phyloP scores from a whole-genome alignment of 2,113 vertebrate genomes.

The Butastur rufipennis region DNA sequence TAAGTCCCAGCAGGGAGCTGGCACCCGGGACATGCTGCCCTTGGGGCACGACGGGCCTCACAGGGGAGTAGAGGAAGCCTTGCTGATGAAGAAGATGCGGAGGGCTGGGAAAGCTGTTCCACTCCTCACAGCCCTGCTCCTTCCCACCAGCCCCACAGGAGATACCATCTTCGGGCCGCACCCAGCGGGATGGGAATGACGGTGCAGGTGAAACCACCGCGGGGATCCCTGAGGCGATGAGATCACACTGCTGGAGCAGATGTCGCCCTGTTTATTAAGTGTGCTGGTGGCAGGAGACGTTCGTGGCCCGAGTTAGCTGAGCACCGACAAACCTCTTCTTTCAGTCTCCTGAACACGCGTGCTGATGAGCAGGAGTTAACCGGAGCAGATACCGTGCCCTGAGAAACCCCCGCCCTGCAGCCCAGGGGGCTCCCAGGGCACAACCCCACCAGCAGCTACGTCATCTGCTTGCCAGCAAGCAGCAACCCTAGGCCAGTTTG shows the following conservation, averaged over 20 bases:
- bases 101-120: not conserved
- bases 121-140: accelerated
- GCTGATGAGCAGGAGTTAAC: not conserved
- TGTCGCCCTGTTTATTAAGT: not conserved
- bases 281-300: not conserved
- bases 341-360: not conserved
- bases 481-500: not conserved
- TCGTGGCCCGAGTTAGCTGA: not conserved
- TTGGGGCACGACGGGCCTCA: accelerated
- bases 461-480: not conserved
- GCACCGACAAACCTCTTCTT: not conserved
- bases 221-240: not conserved
- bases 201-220: accelerated
- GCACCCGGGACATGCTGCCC: accelerated
- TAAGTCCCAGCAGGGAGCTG: not conserved
- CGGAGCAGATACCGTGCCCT: not conserved
- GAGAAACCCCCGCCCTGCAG: not conserved
- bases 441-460: not conserved
- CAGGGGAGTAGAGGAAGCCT: not conserved
- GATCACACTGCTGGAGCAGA: not conserved
- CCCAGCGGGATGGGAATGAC: accelerated
- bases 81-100: not conserved
- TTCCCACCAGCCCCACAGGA: not conserved
- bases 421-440: not conserved
- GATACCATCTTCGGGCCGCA: not conserved